These are phyloP conservation scores for Galago senegalensis DNA, from an alignment of 2,797 vertebrate genomes.

Conservation along the genomic window DNA sequence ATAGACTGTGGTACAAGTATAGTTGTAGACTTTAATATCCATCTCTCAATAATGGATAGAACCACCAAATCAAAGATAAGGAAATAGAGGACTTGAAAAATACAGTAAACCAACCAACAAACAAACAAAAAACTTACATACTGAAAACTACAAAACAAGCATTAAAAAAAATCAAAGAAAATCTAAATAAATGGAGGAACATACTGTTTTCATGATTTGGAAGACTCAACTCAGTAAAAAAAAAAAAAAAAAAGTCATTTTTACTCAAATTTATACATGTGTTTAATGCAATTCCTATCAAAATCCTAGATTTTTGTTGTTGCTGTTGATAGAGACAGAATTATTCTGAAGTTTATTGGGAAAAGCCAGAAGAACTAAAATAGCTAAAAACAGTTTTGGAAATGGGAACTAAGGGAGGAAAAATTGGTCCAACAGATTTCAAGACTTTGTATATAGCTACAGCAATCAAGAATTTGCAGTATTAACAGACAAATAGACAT, in stretches of 20 bases:
- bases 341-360: conserved; percentile 21
- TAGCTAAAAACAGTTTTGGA: not conserved
- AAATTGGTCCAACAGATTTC: not conserved
- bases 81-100: not conserved
- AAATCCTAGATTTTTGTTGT: not conserved
- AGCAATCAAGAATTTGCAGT: not conserved
- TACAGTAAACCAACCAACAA: not conserved
- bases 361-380: not conserved
- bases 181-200: not conserved
- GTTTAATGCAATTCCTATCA: not conserved
- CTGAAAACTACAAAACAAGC: not conserved
- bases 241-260: not conserved
- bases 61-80: not conserved
- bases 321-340: not conserved
- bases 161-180: conserved; percentile 23
- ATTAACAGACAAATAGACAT: not conserved
- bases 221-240: not conserved
- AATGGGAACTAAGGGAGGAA: not conserved
- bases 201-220: not conserved
- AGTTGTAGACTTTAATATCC: not conserved
- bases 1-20: not conserved
- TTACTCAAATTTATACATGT: not conserved
- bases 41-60: not conserved
- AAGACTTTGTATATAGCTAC: not conserved
- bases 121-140: not conserved